Percentiles rank a stretch among this genome's conserved stretches.
Evolutionary conservation across 2,113 vertebrate genomes (phyloP).

Genomic region (Cebidichthys violaceus): DNA sequence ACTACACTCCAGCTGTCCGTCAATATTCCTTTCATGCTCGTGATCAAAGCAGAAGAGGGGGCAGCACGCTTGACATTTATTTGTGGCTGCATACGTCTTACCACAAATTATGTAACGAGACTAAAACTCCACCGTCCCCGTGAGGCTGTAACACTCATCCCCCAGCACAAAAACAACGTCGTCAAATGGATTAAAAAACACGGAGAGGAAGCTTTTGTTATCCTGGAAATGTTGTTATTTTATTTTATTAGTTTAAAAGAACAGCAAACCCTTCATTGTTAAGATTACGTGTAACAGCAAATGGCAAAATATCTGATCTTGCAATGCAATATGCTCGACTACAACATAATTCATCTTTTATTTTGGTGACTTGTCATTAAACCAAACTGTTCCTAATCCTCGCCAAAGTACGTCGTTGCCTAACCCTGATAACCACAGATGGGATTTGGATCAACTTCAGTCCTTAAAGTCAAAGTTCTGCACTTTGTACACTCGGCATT

Average conservation of each 20-base stretch:
- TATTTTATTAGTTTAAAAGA: not conserved
- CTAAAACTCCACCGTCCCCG: not conserved
- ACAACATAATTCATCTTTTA: not conserved
- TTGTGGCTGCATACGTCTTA: slow-evolving; percentile 12
- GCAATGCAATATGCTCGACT: not conserved
- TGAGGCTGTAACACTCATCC: not conserved
- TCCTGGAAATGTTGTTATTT: not conserved
- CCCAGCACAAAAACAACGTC: not conserved
- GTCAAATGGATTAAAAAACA: not conserved
- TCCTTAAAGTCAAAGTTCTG: too few species aligned
- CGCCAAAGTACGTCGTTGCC: not conserved
- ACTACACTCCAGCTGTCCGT: slow-evolving; percentile 52
- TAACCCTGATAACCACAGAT: too few species aligned
- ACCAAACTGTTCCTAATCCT: not conserved
- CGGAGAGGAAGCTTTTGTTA: not conserved
- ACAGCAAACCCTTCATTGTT: not conserved
- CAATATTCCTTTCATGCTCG: slow-evolving; percentile 58
- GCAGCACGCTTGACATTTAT: slow-evolving; percentile 54
- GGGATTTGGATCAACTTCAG: too few species aligned
- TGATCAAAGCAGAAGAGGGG: slow-evolving; percentile 55
- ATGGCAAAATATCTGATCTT: not conserved
- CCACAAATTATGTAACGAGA: slow-evolving; percentile 18
- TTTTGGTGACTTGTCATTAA: not conserved
- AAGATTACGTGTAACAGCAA: not conserved
- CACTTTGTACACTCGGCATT: too few species aligned